phyloP scores from a whole-genome alignment of 2,113 vertebrate genomes.

The Bubo blakistoni region DNA sequence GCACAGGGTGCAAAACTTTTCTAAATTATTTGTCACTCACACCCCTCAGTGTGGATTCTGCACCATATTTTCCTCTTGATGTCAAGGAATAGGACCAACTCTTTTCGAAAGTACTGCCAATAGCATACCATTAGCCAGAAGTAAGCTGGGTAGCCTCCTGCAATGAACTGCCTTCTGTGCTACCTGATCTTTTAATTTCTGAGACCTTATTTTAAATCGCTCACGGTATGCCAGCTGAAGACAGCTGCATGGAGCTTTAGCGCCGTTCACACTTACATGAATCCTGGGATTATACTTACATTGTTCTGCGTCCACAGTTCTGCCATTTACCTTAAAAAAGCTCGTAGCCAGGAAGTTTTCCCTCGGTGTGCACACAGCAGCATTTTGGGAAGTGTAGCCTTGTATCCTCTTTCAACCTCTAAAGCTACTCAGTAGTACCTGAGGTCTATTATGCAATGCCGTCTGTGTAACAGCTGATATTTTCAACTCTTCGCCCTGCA shows the following conservation, averaged over 20 bases:
- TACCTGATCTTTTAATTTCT: neutral
- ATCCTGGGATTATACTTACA: neutral
- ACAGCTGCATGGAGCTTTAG: neutral
- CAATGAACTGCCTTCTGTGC: neutral
- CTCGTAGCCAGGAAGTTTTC: neutral
- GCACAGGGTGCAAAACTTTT: neutral
- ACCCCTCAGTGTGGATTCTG: neutral
- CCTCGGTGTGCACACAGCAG: neutral
- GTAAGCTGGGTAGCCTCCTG: neutral
- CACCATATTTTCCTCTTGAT: neutral
- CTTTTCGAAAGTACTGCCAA: neutral
- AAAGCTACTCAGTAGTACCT: neutral
- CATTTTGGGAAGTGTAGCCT: neutral
- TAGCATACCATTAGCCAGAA: neutral
- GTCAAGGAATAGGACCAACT: neutral
- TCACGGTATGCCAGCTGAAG: neutral
- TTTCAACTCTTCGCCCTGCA: neutral
- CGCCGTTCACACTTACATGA: rapidly evolving
- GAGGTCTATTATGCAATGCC: neutral
- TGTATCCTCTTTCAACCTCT: neutral
- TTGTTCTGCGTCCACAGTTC: neutral
- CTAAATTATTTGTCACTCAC: neutral
- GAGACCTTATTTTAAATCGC: neutral
- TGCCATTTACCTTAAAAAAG: neutral
- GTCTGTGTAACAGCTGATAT: neutral